phyloP scores from a whole-genome alignment of 2,113 vertebrate genomes.

The Lepus americanus region DNA sequence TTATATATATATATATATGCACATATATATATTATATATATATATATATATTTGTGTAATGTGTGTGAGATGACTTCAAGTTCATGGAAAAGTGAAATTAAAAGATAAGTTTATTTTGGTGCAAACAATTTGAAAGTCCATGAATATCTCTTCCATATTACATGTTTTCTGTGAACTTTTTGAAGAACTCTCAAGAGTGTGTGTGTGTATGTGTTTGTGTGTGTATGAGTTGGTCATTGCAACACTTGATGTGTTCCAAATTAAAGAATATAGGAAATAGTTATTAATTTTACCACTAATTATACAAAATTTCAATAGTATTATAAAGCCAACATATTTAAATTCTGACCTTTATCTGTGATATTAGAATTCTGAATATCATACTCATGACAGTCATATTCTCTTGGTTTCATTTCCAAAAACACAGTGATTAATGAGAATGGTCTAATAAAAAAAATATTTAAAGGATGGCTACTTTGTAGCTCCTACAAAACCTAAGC shows the following conservation, averaged over 20 bases:
- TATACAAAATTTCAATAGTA: background rate
- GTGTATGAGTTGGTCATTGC: background rate
- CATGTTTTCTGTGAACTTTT: too few species aligned
- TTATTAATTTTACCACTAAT: slow-evolving; percentile 30
- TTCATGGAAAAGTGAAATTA: too few species aligned
- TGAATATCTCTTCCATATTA: too few species aligned
- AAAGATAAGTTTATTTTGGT: too few species aligned
- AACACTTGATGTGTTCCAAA: background rate
- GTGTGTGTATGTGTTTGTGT: background rate
- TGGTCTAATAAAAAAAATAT: background rate
- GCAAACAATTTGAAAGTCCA: too few species aligned
- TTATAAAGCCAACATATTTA: background rate
- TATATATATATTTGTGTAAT: background rate
- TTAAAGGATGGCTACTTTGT: slow-evolving; percentile 41
- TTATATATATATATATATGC: background rate
- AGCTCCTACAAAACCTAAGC: slow-evolving; percentile 2
- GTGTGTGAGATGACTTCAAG: too few species aligned
- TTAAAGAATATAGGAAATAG: background rate
- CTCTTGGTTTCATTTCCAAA: slow-evolving; percentile 65
- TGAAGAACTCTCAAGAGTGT: too few species aligned
- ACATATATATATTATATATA: too few species aligned
- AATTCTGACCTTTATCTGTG: slow-evolving; percentile 17
- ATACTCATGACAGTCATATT: background rate
- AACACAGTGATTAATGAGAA: slow-evolving; percentile 18
- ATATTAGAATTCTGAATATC: slow-evolving; percentile 29